phyloP scores from a whole-genome alignment of 2,113 vertebrate species.

The Epinephelus cyanopodus region DNA sequence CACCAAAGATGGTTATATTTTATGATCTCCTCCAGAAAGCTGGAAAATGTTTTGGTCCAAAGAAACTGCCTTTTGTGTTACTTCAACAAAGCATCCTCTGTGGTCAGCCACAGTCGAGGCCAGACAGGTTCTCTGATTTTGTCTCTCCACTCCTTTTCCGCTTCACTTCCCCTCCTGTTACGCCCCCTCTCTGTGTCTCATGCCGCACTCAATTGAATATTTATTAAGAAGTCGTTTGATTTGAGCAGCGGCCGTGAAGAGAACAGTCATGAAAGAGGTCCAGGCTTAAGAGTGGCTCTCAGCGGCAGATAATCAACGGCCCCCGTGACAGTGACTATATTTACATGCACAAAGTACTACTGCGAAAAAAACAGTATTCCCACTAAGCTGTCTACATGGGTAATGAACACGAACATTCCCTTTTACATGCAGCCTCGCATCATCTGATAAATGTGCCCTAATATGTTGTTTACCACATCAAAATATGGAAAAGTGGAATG shows the following conservation, averaged over 20 bases:
- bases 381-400: too few relatives aligned
- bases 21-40: not conserved
- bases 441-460: too few relatives aligned
- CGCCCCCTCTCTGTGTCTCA: not conserved
- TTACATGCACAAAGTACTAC: too few relatives aligned
- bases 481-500: too few relatives aligned
- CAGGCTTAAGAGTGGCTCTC: not conserved
- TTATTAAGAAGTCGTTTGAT: conserved; percentile 50
- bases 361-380: too few relatives aligned
- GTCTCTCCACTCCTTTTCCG: conserved; percentile 13
- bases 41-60: not conserved
- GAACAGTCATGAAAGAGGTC: not conserved
- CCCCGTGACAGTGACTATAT: not conserved
- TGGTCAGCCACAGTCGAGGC: not conserved
- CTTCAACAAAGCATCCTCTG: not conserved
- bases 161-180: conserved; percentile 9
- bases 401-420: too few relatives aligned
- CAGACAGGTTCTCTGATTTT: conserved; percentile 13
- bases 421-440: too few relatives aligned
- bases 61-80: not conserved
- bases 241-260: conserved; percentile 36
- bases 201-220: conserved; percentile 45
- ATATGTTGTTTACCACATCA: too few relatives aligned
- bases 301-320: conserved; percentile 7
- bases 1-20: not conserved